phyloP scores from a whole-genome alignment of 2,113 vertebrate genomes.

The Lathamus discolor region DNA sequence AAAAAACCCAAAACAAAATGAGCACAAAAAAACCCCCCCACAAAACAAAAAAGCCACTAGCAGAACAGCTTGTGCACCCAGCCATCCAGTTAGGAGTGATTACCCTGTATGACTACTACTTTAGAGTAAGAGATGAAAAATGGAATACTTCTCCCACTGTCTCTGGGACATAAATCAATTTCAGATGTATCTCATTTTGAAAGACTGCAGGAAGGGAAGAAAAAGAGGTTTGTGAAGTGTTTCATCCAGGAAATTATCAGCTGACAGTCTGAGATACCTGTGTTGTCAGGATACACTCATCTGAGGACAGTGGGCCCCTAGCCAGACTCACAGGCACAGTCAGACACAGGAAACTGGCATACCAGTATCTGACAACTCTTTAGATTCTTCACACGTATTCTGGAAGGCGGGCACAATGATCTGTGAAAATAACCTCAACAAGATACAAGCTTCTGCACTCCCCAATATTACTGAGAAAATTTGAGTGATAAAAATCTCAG shows the following conservation, averaged over 20 bases:
- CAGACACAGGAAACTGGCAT: background rate
- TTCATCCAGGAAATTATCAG: background rate
- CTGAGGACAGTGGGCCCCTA: background rate
- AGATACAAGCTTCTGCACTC: background rate
- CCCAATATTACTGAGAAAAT: background rate
- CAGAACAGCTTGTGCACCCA: background rate
- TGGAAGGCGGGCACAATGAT: background rate
- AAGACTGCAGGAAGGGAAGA: background rate
- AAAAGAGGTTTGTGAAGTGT: background rate
- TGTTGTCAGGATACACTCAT: background rate
- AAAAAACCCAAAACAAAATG: background rate
- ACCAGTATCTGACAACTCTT: background rate
- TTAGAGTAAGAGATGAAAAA: background rate
- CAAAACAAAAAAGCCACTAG: background rate
- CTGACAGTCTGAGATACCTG: background rate
- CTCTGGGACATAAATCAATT: background rate
- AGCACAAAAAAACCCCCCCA: background rate
- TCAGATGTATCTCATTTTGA: background rate
- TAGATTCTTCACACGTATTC: background rate
- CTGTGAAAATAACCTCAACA: background rate
- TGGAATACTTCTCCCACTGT: background rate
- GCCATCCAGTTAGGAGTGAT: background rate
- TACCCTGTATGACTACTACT: background rate
- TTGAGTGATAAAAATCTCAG: background rate
- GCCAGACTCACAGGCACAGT: background rate